Conservation (phyloP, 2,113 vertebrate species). For the Cranoglanis bouderius region DNA sequence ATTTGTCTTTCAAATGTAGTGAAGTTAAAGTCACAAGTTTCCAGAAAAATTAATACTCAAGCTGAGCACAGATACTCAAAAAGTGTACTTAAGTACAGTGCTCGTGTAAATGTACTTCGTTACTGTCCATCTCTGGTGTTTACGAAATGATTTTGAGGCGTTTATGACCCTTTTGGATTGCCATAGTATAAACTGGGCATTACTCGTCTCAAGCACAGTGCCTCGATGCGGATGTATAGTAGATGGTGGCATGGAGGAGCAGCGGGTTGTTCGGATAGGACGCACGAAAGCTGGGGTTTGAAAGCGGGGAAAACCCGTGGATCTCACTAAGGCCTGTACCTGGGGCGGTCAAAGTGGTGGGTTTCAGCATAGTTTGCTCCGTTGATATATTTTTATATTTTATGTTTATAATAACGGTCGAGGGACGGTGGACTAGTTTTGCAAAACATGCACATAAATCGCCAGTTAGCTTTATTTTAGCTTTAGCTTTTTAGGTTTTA, state of each 20-base stretch:
- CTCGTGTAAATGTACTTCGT: too few relatives aligned
- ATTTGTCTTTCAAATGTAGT: too few relatives aligned
- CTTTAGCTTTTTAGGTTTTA: background rate
- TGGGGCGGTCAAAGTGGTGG: background rate
- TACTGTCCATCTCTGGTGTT: too few relatives aligned
- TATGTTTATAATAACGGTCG: background rate
- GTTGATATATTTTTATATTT: background rate
- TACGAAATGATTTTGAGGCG: too few relatives aligned
- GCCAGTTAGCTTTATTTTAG: background rate
- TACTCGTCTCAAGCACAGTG: background rate
- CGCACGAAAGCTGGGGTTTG: background rate
- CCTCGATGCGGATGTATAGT: background rate
- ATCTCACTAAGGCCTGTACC: background rate
- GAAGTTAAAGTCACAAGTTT: too few relatives aligned
- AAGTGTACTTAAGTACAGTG: too few relatives aligned
- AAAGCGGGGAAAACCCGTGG: background rate
- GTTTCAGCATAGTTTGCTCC: background rate
- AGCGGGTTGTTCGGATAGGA: background rate
- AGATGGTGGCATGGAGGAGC: background rate
- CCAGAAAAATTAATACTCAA: too few relatives aligned
- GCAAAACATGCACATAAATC: background rate
- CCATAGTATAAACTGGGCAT: background rate
- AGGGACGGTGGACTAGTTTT: background rate
- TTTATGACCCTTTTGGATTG: background rate
- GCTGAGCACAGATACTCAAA: too few relatives aligned